Percentiles rank a stretch among this genome's conserved stretches.
These are phyloP conservation scores for Calidris pugnax DNA, from an alignment of 2,113 vertebrate genomes.

Conservation along the genomic window DNA sequence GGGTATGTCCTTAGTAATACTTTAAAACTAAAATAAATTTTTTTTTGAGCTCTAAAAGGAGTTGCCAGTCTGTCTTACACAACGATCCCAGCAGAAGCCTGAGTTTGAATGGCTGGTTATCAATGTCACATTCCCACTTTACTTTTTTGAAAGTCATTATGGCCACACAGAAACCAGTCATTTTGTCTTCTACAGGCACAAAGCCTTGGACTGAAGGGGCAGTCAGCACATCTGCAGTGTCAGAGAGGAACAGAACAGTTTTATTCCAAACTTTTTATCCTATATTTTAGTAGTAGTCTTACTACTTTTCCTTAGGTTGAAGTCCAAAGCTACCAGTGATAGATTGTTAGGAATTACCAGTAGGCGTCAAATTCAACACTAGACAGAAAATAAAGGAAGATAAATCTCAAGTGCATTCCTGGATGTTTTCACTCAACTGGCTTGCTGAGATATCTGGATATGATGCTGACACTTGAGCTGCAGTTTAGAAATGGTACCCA, in stretches of 20 bases:
- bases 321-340: not conserved
- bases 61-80: not conserved
- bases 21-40: not conserved
- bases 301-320: not conserved
- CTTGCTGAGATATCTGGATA: not conserved
- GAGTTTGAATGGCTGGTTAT: not conserved
- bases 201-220: not conserved
- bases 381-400: not conserved
- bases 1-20: not conserved
- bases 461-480: not conserved
- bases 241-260: not conserved
- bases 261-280: not conserved
- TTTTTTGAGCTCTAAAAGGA: not conserved
- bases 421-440: not conserved
- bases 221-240: fast-evolving
- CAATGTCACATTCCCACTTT: no score
- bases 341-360: not conserved
- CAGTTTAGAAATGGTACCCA: not conserved
- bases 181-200: not conserved
- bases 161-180: not conserved
- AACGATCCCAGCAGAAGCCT: not conserved
- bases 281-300: not conserved
- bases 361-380: not conserved
- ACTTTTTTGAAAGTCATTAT: not conserved
- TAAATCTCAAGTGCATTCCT: not conserved